Percentiles rank a stretch among this genome's conserved stretches.
phyloP scores from a whole-genome alignment of 2,797 vertebrate species.

The Epinephelus malabaricus region DNA sequence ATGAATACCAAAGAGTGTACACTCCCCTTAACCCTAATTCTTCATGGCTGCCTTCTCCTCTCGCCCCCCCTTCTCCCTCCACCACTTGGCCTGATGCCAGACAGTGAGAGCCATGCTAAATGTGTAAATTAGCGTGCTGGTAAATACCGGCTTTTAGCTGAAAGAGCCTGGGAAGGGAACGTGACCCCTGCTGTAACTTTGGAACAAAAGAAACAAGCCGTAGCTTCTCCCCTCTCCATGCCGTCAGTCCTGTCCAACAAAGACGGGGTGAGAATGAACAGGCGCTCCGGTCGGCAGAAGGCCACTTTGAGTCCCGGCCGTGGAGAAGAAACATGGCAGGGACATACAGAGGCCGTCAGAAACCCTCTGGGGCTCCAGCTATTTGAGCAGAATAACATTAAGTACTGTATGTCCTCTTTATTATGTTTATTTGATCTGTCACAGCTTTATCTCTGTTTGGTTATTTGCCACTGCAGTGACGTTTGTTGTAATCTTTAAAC shows the following conservation, averaged over 20 bases:
- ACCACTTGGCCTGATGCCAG: conserved; percentile 59
- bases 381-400: conserved; percentile 19
- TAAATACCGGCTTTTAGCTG: conserved; percentile 66
- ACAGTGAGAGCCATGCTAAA: conserved; percentile 64
- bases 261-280: conserved; percentile 62
- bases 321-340: conserved; percentile 63
- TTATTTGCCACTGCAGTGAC: conserved; percentile 21
- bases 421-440: conserved; percentile 8
- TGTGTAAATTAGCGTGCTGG: conserved; percentile 74
- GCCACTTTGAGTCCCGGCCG: conserved; percentile 33
- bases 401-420: background rate
- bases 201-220: conserved; percentile 72
- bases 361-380: conserved; percentile 4
- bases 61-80: conserved; percentile 16
- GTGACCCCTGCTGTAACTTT: conserved; percentile 70
- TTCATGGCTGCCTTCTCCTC: conserved; percentile 31
- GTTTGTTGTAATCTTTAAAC: background rate
- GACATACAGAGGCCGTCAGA: conserved; percentile 26
- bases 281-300: conserved; percentile 39
- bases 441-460: conserved; percentile 20
- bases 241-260: conserved; percentile 52
- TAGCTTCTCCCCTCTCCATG: conserved; percentile 51
- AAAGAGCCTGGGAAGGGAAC: conserved; percentile 64
- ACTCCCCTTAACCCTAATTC: conserved; percentile 13
- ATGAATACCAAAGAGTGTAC: conserved; percentile 1